A percentile compares a stretch with the other conserved stretches of the same genome.
phyloP scores from a whole-genome alignment of 2,888 invertebrate genomes.

The Bembecia ichneumoniformis region DNA sequence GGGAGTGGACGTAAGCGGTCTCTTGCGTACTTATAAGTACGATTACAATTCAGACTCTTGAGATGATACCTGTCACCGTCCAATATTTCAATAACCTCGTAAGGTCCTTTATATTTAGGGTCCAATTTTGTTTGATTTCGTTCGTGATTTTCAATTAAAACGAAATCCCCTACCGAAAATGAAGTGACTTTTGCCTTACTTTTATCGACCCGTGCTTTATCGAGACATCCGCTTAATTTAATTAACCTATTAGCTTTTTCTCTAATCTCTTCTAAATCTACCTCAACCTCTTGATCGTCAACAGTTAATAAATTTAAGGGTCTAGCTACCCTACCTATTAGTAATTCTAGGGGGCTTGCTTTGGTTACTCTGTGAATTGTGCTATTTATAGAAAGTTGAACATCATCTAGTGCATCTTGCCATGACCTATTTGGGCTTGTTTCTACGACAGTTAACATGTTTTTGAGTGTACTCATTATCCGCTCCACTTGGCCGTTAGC shows the following conservation, averaged over 20 bases:
- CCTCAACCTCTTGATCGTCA: no score
- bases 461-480: conserved; percentile 11
- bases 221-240: no score
- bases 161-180: no score
- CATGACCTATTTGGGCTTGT: conserved; percentile 9
- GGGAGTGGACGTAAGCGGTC: conserved; percentile 8
- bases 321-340: conserved; percentile 9
- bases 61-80: not conserved
- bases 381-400: conserved; percentile 14
- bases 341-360: conserved; percentile 6
- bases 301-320: no score
- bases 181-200: no score
- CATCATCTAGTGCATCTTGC: conserved; percentile 13
- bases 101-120: not conserved
- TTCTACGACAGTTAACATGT: conserved; percentile 13
- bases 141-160: not conserved
- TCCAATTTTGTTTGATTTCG: not conserved
- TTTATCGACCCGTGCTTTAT: no score
- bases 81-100: no score
- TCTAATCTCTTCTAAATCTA: no score
- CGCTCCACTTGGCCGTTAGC: conserved; percentile 15
- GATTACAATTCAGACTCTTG: not conserved
- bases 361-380: conserved; percentile 6
- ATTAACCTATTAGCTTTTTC: no score
- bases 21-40: not conserved